Base-by-base conservation (phyloP, 2,113 vertebrate genomes). In the Drymodes brunneopygia region DNA sequence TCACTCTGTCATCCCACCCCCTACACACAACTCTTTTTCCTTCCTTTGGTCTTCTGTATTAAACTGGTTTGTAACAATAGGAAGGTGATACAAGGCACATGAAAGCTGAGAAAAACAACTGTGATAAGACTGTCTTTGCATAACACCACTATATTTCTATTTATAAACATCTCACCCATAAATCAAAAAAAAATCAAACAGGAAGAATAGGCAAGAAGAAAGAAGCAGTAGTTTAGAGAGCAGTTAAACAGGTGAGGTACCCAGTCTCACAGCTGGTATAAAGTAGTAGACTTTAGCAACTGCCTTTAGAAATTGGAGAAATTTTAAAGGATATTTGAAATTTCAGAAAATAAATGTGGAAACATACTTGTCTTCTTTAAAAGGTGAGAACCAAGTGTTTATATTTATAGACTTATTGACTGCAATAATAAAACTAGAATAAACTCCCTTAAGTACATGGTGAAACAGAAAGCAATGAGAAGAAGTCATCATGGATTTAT, bases 21-120 rank as follows among this genome's bases (percentile, higher is more conserved):
- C n/a, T 24, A 29, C 10, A 6, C 10, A 45, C 6, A 7, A 22
- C 42, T 40, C 4, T 38, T n/a, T 56, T 5, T 25, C 4, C 33
- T 19, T 65, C 38, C 20, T 45, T 65, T 54, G 15, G 38, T 36
- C 11, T 19, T 54, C 40, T 36, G 13, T 45, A 40, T 25, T 31
- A 56, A 56, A 66, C 25, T 0, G 0, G 15, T 18, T 44, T 0
- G 0, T 53, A 53, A 29, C 21, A 66, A 56, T 45, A 84, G 10
- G 36, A 74, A 79, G 20, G 28, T 90, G 84, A 82, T 93, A 85
- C 80, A 89, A 89, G 82, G 10, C 36, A 90, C 29, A 47, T 51
- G 58, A 51, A 89, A 97, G 44, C 31, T 74, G 19, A 72, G 62
- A 89, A 94, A 88, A 96, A 79, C 50, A 57, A 69, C 10, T 75